Evolutionary conservation across 2,888 invertebrate genomes (phyloP).

Genomic region (Petrolisthes manimaculis): DNA sequence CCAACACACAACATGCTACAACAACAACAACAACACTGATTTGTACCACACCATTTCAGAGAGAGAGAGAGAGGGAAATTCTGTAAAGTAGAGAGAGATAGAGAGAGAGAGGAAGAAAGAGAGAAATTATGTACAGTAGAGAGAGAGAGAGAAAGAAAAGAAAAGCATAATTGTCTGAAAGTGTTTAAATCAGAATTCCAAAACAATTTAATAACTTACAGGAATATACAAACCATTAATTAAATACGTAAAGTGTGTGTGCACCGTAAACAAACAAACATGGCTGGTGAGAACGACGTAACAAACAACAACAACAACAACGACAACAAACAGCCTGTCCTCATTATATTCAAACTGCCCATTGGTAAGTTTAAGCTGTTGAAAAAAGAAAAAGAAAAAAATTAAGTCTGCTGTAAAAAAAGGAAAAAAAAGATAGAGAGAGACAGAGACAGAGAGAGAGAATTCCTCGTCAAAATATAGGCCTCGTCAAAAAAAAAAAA

Average conservation of each 20-base stretch:
- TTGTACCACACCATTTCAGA: too few relatives aligned
- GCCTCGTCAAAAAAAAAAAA: too few relatives aligned
- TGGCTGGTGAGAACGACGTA: conserved; percentile 1
- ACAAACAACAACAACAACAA: not conserved
- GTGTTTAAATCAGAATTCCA: not conserved
- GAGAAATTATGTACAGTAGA: not conserved
- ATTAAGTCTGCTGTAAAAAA: too few relatives aligned
- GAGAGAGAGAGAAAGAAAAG: not conserved
- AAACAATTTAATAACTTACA: not conserved
- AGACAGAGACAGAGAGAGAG: not conserved
- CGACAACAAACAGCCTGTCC: conserved; percentile 36
- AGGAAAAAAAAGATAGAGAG: too few relatives aligned
- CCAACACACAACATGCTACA: too few relatives aligned
- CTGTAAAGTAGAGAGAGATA: not conserved
- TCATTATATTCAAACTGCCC: conserved; percentile 47
- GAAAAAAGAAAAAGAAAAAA: too few relatives aligned
- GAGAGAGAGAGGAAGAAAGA: not conserved
- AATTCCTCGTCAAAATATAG: not conserved
- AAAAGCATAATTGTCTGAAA: not conserved
- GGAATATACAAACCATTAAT: not conserved
- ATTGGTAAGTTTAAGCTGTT: conserved; percentile 35
- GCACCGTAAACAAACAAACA: not conserved
- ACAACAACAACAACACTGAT: too few relatives aligned
- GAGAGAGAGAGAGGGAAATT: not conserved
- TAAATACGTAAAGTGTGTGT: not conserved